A percentile compares a stretch with the other conserved stretches of the same genome.
These are phyloP conservation scores for Entomobrya proxima DNA, from an alignment of 2,888 invertebrate species.

Conservation along the genomic window DNA sequence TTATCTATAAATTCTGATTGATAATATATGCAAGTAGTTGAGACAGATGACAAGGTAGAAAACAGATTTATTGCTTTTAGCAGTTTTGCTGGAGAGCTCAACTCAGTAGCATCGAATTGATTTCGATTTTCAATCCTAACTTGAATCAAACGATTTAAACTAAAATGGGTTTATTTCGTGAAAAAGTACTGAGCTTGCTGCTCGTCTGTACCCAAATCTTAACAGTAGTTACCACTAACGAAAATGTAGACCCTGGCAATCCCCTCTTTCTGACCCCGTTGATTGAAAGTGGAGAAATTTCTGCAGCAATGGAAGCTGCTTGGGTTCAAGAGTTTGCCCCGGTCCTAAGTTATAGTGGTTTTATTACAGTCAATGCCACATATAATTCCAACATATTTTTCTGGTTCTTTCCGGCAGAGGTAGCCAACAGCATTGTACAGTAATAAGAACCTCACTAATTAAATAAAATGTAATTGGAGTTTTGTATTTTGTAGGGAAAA, in stretches of 20 bases:
- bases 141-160: too few species aligned
- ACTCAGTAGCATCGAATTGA: too few species aligned
- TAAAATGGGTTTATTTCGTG: too few species aligned
- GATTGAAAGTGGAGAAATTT: conserved; percentile 44
- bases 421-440: neutral
- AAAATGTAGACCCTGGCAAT: conserved; percentile 30
- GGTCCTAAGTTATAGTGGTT: conserved; percentile 77
- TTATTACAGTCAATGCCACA: conserved; percentile 77
- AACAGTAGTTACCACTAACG: neutral
- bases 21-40: too few species aligned
- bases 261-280: conserved; percentile 55
- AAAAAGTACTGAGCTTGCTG: too few species aligned
- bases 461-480: neutral
- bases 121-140: too few species aligned
- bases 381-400: conserved; percentile 78
- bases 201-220: too few species aligned
- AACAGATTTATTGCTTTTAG: too few species aligned
- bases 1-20: too few species aligned
- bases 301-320: conserved; percentile 49
- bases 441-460: neutral
- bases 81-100: too few species aligned
- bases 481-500: conserved; percentile 9
- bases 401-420: conserved; percentile 78
- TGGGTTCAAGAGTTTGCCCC: conserved; percentile 38
- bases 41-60: too few species aligned